A percentile compares a stretch with the other conserved stretches of the same genome.
Conservation (phyloP, 2,888 invertebrate species). For the Eulithis prunata region DNA sequence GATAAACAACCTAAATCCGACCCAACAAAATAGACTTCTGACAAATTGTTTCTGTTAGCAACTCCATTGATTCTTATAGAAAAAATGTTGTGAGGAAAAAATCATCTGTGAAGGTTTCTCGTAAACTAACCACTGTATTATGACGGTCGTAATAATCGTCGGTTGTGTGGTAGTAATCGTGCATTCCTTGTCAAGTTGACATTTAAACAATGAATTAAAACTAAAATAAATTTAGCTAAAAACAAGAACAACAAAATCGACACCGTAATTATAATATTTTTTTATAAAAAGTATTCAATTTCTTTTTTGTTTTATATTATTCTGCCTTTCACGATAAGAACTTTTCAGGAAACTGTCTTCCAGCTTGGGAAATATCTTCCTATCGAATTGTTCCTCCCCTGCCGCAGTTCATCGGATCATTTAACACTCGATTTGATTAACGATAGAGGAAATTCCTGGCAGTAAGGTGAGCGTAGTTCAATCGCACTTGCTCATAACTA, state of each 20-base stretch:
- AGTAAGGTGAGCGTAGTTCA: constrained; percentile 40
- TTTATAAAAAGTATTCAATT: no score
- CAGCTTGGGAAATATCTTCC: constrained; percentile 60
- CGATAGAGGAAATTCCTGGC: constrained; percentile 50
- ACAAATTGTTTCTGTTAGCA: constrained; percentile 73
- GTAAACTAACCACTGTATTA: background rate
- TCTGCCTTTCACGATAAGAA: no score
- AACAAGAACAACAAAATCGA: no score
- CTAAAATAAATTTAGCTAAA: no score
- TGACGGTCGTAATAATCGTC: background rate
- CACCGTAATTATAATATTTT: no score
- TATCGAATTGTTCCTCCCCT: constrained; percentile 53
- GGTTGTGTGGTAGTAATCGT: no score
- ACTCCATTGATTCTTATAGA: constrained; percentile 70
- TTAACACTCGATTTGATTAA: constrained; percentile 75
- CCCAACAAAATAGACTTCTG: constrained; percentile 66
- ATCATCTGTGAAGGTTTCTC: constrained; percentile 49
- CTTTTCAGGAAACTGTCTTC: constrained; percentile 37
- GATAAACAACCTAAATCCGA: constrained; percentile 59
- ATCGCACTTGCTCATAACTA: constrained; percentile 13
- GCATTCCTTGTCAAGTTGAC: no score
- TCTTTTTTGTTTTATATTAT: no score
- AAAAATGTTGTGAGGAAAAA: constrained; percentile 67
- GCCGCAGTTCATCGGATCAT: constrained; percentile 60
- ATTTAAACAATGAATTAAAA: no score